Base-by-base conservation (phyloP, 1,140 invertebrate genomes). In the Drosophila auraria region DNA sequence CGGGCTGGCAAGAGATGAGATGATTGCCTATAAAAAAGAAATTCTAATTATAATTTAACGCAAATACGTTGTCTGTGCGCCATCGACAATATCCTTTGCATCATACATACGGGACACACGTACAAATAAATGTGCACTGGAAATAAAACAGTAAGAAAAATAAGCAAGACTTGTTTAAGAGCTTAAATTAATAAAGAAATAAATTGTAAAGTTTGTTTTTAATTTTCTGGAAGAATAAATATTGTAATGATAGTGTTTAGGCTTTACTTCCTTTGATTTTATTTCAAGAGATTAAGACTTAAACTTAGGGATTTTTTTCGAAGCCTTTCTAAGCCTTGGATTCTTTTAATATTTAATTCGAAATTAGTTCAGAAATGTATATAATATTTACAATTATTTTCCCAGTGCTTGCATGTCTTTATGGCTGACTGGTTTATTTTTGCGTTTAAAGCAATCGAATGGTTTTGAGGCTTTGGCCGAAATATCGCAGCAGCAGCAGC, bases 21-120 rank as follows among this genome's bases (percentile, higher is more conserved):
- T 86, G 86, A 86, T 90, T 90, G 86, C 79, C 86, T 90, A 90
- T 90, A 90, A 90, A 90, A 89, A 89, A 90, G 86, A 86, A 90
- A 90, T 90, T 90, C 86, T 90, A 90, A 90, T 90, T 90, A 90
- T 90, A 90, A 86, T 90, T 90, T 90, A 90, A 86, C 82, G 86
- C 81, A 90, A 90, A 90, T 89, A 86, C 77, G 78, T 66, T 75
- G 86, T 87, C 80, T 84, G 82, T 84, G 82, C 47, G 51, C 76
- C 69, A 78, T 78, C 75, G 76, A 78, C 75, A 71, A 73, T 72
- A 72, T 71, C 58, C 76, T 78, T 78, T 57, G 53, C 70, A 60
- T 47, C 68, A 72, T 73, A 73, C 49, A 56, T 45, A 30, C 47
- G 15, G 30, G 17, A 62, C 12, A 11, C 33, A 44, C 25, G 38